Base-by-base conservation (phyloP, 2,113 vertebrate species). In the Mesitornis unicolor region DNA sequence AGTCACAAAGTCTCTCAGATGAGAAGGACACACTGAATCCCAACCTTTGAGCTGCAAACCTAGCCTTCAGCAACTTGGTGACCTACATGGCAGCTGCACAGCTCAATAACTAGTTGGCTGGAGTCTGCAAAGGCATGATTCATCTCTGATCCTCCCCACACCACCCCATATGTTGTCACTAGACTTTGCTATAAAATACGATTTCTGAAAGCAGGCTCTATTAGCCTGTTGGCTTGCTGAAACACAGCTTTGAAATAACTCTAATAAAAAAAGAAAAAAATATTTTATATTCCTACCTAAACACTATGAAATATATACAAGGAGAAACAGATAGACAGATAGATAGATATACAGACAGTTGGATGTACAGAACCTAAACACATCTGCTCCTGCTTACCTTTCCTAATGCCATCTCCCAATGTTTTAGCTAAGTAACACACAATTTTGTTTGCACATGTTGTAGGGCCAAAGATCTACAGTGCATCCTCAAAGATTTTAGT, bases 11-110 rank as follows among this genome's bases (percentile, higher is more conserved):
- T 57, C 53, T 33, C 42, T 86, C 61, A 21, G 53, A 86, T 35
- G 63, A 87, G 74, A 20, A 80, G 4, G 0, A 36, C 1, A 8
- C 9, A 19, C n/a, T 91, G 63, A 64, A 89, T 94, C 61, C 54
- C 10, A 24, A 96, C 78, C 81, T 90, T 33, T 94, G 90, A 68
- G 86, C 61, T 57, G 64, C 67, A 93, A 79, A 86, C 78, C 67
- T 96, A 94, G 84, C 95, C 95, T 68, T 92, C 47, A 94, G 96
- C 90, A 5, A 89, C 56, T 83, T 45, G 51, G 59, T 95, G 94
- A 93, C 95, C 96, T 95, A 96, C 65, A 94, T 97, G 92, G 86
- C 73, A 82, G 57, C 36, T 69, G 71, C 43, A 45, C 61, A 92
- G 85, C 67, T 90, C 54, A 0, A 43, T 96, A 95, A 87, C 81